Conservation (phyloP, 2,797 vertebrate species). For the Lutjanus campechanus region DNA sequence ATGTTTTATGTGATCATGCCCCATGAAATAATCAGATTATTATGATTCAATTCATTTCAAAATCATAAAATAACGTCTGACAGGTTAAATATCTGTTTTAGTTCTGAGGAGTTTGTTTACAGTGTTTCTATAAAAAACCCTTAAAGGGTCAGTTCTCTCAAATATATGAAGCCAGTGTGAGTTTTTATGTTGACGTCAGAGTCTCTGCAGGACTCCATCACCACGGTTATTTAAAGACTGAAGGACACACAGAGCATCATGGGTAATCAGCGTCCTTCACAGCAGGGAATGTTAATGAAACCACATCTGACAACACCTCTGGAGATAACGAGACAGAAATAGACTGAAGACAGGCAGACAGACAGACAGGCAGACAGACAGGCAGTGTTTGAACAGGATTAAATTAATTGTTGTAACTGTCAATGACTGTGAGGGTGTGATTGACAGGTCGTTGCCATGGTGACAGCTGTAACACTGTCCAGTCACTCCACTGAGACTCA, state of each 20-base stretch:
- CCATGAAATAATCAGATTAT: no score
- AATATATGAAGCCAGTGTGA: background rate
- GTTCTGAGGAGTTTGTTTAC: no score
- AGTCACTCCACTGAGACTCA: background rate
- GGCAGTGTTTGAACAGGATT: no score
- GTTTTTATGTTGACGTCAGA: no score
- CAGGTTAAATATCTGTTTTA: no score
- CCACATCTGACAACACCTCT: background rate
- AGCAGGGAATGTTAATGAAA: conserved; percentile 62
- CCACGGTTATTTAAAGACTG: conserved; percentile 40
- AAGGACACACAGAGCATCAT: conserved; percentile 35
- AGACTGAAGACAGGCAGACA: background rate
- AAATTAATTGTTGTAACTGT: no score
- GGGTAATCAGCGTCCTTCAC: conserved; percentile 43
- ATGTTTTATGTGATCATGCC: no score
- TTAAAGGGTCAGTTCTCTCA: background rate
- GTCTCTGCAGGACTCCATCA: conserved; percentile 8
- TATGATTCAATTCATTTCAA: no score
- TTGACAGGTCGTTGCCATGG: background rate
- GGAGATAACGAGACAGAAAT: conserved; percentile 34
- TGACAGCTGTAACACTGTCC: background rate
- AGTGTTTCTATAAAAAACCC: no score
- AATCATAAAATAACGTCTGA: no score
- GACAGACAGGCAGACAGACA: background rate
- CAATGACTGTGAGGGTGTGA: background rate